Evolutionary conservation across 2,797 vertebrate species (phyloP).

Genomic region (Platalea minor): DNA sequence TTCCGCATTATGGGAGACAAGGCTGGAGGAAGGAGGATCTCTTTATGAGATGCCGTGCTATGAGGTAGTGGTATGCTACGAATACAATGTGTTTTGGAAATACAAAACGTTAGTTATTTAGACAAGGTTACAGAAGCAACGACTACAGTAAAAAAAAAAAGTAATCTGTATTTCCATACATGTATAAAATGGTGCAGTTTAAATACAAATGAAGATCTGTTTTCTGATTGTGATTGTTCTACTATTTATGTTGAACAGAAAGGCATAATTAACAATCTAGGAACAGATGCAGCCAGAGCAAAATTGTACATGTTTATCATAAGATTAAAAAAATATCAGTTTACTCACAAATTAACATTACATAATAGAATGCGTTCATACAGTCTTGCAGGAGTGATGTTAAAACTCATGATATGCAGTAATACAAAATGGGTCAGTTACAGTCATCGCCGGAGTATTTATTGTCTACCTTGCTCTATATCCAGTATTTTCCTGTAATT

Average conservation of each 20-base stretch:
- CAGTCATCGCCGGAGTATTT: neutral
- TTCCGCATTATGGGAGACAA: neutral
- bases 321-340: slow-evolving; percentile 20
- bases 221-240: neutral
- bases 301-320: neutral
- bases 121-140: neutral
- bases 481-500: neutral
- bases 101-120: neutral
- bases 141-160: neutral
- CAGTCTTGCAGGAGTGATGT: neutral
- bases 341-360: neutral
- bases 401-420: neutral
- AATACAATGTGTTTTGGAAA: neutral
- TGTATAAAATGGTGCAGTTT: neutral
- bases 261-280: neutral
- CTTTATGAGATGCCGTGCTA: neutral
- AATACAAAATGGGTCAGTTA: neutral
- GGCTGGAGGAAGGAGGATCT: neutral
- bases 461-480: neutral
- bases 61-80: rapidly evolving
- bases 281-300: neutral
- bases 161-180: neutral
- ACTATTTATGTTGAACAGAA: slow-evolving; percentile 7
- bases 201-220: neutral
- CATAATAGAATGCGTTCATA: neutral